Conservation (phyloP, 2,113 vertebrate species). For the Tetrao urogallus region DNA sequence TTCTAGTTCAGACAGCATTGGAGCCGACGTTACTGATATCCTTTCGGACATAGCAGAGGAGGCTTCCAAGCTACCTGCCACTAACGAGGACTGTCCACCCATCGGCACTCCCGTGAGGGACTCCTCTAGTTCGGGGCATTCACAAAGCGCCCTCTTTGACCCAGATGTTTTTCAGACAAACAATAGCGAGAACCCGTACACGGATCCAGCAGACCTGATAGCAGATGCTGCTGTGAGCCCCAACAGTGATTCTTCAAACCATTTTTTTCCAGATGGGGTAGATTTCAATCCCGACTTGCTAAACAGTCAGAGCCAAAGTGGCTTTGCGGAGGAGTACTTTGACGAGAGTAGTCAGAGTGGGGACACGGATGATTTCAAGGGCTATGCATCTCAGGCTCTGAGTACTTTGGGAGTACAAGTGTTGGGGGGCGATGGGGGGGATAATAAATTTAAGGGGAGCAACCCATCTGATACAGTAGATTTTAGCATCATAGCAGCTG, state of each 20-base stretch:
- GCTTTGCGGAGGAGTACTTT: slow-evolving; percentile 91
- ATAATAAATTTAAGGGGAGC: slow-evolving; percentile 81
- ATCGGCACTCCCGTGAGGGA: slow-evolving; percentile 94
- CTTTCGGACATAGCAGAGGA: slow-evolving; percentile 96
- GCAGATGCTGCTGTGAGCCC: slow-evolving; percentile 93
- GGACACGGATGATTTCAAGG: slow-evolving; percentile 92
- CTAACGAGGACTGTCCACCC: slow-evolving; percentile 88
- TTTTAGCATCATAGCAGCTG: slow-evolving; percentile 84
- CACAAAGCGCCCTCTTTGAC: slow-evolving; percentile 93
- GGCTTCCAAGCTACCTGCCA: slow-evolving; percentile 85
- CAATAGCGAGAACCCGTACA: slow-evolving; percentile 93
- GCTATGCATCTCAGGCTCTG: slow-evolving; percentile 85
- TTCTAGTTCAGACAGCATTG: slow-evolving; percentile 96
- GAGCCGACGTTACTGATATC: slow-evolving; percentile 95
- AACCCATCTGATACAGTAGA: slow-evolving; percentile 79
- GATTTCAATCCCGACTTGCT: slow-evolving; percentile 96
- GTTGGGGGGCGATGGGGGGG: slow-evolving; percentile 77
- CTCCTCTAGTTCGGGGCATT: slow-evolving; percentile 96
- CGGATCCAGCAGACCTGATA: slow-evolving; percentile 94
- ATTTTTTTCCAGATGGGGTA: slow-evolving; percentile 92
- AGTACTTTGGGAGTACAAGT: slow-evolving; percentile 80
- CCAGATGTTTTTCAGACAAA: slow-evolving; percentile 94
- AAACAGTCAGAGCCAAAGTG: slow-evolving; percentile 86
- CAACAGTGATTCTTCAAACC: slow-evolving; percentile 92
- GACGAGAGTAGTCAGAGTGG: slow-evolving; percentile 95